Base-by-base conservation (phyloP, 2,888 invertebrate species). In the Bedellia somnulentella region DNA sequence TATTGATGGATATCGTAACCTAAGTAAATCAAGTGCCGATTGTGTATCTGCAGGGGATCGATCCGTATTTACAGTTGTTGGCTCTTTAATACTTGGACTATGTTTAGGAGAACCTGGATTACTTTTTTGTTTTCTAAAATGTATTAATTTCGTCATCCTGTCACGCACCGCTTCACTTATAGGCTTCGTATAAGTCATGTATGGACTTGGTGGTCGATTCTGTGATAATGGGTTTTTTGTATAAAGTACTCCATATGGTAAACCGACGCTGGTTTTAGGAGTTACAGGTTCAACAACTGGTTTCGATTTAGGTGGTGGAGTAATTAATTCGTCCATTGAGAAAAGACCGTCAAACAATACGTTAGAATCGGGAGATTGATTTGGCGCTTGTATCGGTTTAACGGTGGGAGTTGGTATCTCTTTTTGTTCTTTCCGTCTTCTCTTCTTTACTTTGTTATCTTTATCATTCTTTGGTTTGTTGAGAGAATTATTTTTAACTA, bases 251-350 rank as follows among this genome's bases (percentile, higher is more conserved):
- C n/a, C n/a, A n/a, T n/a, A n/a, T n/a, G n/a, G n/a, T n/a, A n/a
- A n/a, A n/a, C n/a, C n/a, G n/a, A n/a, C n/a, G n/a, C n/a, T n/a
- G n/a, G n/a, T n/a, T n/a, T 18, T 9, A 5, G 18, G 5, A 18
- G 18, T 18, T 5, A 18, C 5, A 5, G 18, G 5, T 18, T 18
- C 18, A 18, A 24, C 24, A 11, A 24, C 9, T 9, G 11, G 8
- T 8, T 24, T 10, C 24, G 11, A 24, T 13, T 52, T 32, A 2
- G 57, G 56, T 2, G 57, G 55, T 25, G 15, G 6, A 1, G 24
- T 29, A 14, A 52, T 60, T 2, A 56, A 36, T 21, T 63, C 61
- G n/a, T 63, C 66, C 56, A 66, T 63, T 14, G 57, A 54, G 34
- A 51, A 66, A 9, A 59, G 37, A 12, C 61, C 61, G 32, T 68